phyloP scores from a whole-genome alignment of 37 sponge, comb jelly and placozoan genomes.

The Aplysina aerophoba region DNA sequence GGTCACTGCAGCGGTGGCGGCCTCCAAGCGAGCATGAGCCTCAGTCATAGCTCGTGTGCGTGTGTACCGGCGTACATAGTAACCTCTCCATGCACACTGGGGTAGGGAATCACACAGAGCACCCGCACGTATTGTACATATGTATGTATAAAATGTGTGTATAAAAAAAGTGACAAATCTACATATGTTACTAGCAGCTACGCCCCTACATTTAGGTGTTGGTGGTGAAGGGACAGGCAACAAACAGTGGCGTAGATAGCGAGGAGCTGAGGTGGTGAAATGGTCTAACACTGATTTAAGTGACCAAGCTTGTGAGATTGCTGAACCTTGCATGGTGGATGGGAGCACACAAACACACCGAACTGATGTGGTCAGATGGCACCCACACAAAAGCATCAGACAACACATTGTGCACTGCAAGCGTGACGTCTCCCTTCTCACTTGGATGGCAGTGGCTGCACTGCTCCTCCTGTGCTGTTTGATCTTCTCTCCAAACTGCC shows the following conservation, averaged over 20 bases:
- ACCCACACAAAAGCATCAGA: background rate
- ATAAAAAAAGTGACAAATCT: background rate
- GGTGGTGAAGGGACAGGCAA: too few relatives aligned
- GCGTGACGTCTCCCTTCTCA: background rate
- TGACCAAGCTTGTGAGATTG: too few relatives aligned
- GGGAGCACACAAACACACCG: background rate
- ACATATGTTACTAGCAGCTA: too few relatives aligned
- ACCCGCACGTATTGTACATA: too few relatives aligned
- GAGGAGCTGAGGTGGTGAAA: too few relatives aligned
- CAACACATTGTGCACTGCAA: too few relatives aligned
- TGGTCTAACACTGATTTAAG: too few relatives aligned
- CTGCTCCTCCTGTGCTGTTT: background rate
- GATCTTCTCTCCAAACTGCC: conserved; percentile 1
- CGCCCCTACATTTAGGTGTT: too few relatives aligned
- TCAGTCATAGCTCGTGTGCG: conserved; percentile 7
- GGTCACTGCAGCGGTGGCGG: conserved; percentile 36
- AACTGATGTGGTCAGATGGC: too few relatives aligned
- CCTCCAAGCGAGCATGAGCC: conserved; percentile 32
- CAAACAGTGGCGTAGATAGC: too few relatives aligned
- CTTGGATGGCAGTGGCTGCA: conserved; percentile 37
- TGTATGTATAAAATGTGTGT: background rate
- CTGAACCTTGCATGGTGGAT: too few relatives aligned
- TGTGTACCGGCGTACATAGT: conserved; percentile 25
- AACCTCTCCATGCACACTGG: conserved; percentile 36
- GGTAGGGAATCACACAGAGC: too few relatives aligned